phyloP scores from a whole-genome alignment of 2,888 invertebrate species.

The Chloroclystis v-ata region DNA sequence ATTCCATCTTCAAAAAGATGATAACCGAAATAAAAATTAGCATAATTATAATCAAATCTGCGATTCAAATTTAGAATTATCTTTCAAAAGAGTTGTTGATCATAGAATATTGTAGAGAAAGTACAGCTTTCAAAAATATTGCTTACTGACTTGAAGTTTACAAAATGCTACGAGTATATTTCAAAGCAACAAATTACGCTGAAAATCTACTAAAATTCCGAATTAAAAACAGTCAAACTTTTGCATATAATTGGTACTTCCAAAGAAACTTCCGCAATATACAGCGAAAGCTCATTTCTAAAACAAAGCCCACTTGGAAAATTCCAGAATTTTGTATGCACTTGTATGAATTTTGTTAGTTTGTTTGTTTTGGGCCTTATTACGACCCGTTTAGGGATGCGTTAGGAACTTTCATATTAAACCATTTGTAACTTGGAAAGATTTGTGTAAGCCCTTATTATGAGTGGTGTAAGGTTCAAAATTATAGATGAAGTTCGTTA shows the following conservation, averaged over 20 bases:
- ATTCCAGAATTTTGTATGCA: constrained; percentile 32
- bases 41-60: too few species aligned
- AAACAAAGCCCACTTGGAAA: constrained; percentile 21
- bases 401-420: constrained; percentile 22
- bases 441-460: constrained; percentile 1
- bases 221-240: constrained; percentile 2
- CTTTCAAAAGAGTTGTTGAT: too few species aligned
- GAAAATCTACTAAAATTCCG: neutral
- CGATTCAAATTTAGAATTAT: too few species aligned
- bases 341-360: constrained; percentile 38
- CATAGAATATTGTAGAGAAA: too few species aligned
- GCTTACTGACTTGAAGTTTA: too few species aligned
- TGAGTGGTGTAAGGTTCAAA: neutral
- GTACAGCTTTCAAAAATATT: too few species aligned
- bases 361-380: constrained; percentile 28
- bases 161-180: too few species aligned
- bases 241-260: neutral
- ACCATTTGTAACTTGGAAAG: constrained; percentile 10
- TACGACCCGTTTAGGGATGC: constrained; percentile 30
- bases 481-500: neutral
- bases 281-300: constrained; percentile 12
- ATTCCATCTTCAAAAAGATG: too few species aligned
- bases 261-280: constrained; percentile 16
- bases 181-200: too few species aligned
- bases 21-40: too few species aligned